Percentiles rank a stretch among this genome's conserved stretches.
Conservation (phyloP, 2,888 invertebrate species). For the Liodrosophila aerea region DNA sequence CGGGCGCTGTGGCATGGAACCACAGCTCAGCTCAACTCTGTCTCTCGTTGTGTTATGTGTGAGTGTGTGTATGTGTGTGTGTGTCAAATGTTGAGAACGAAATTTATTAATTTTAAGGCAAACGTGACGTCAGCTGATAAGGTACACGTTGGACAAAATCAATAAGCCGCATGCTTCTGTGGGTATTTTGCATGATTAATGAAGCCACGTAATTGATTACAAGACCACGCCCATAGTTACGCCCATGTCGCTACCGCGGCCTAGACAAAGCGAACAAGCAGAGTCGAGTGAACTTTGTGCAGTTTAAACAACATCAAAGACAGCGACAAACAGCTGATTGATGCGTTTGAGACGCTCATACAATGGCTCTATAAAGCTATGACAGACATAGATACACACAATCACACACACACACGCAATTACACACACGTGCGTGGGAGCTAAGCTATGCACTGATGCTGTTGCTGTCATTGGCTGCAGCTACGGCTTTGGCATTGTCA, state of each 20-base stretch:
- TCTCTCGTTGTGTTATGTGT: constrained; percentile 5
- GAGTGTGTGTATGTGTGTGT: too few relatives aligned
- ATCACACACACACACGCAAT: constrained; percentile 5
- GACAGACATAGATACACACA: constrained; percentile 6
- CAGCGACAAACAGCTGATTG: constrained; percentile 63
- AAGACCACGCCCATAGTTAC: constrained; percentile 42
- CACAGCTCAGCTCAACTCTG: constrained; percentile 4
- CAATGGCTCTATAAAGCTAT: constrained; percentile 46
- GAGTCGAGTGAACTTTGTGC: constrained; percentile 36
- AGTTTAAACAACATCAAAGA: constrained; percentile 41
- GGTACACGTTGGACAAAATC: constrained; percentile 58
- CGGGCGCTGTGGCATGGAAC: neutral
- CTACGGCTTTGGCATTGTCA: constrained; percentile 27
- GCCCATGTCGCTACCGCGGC: constrained; percentile 5
- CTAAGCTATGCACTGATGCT: constrained; percentile 21
- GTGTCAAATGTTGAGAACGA: constrained; percentile 1
- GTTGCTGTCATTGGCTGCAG: constrained; percentile 60
- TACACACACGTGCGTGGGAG: constrained; percentile 46
- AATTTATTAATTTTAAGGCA: constrained; percentile 68
- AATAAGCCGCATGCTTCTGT: constrained; percentile 51
- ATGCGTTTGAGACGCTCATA: constrained; percentile 46
- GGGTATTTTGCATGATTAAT: constrained; percentile 75
- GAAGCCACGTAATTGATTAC: constrained; percentile 73
- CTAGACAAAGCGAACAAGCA: neutral
- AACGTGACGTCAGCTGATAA: constrained; percentile 63